Evolutionary conservation across 2,797 vertebrate species (phyloP).

Genomic region (Siniperca scherzeri): DNA sequence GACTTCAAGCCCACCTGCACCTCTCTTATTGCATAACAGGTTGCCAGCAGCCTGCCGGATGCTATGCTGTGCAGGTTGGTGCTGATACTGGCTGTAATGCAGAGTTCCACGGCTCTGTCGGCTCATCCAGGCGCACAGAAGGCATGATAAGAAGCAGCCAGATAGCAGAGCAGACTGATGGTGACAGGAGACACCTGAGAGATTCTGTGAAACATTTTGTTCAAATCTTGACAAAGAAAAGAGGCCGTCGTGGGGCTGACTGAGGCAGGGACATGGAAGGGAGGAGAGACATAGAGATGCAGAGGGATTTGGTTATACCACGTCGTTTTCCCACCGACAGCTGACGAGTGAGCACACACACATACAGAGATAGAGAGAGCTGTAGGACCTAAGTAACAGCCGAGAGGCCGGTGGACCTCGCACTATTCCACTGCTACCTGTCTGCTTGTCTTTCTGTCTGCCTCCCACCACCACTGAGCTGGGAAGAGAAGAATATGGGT

Average conservation of each 20-base stretch:
- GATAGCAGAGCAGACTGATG: slow-evolving; percentile 1
- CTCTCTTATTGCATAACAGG: neutral
- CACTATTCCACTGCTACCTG: slow-evolving; percentile 11
- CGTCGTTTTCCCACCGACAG: slow-evolving; percentile 14
- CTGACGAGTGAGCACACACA: slow-evolving; percentile 3
- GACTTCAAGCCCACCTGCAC: neutral
- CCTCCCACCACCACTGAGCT: neutral
- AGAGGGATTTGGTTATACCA: neutral
- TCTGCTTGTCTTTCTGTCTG: slow-evolving; percentile 1
- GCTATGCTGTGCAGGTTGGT: neutral
- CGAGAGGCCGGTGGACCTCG: slow-evolving; percentile 5
- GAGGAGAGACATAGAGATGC: neutral
- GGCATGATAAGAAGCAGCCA: slow-evolving; percentile 7
- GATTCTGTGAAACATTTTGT: neutral
- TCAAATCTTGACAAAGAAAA: neutral
- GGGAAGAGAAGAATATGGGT: neutral
- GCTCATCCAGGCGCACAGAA: neutral
- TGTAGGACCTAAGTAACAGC: neutral
- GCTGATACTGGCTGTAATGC: neutral
- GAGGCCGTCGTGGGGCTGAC: neutral
- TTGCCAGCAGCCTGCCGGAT: neutral
- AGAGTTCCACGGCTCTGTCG: neutral
- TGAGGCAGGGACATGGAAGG: neutral
- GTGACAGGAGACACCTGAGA: slow-evolving; percentile 5
- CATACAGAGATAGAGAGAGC: neutral